Conservation (phyloP, 2,888 invertebrate species). For the Ectobius pallidus region DNA sequence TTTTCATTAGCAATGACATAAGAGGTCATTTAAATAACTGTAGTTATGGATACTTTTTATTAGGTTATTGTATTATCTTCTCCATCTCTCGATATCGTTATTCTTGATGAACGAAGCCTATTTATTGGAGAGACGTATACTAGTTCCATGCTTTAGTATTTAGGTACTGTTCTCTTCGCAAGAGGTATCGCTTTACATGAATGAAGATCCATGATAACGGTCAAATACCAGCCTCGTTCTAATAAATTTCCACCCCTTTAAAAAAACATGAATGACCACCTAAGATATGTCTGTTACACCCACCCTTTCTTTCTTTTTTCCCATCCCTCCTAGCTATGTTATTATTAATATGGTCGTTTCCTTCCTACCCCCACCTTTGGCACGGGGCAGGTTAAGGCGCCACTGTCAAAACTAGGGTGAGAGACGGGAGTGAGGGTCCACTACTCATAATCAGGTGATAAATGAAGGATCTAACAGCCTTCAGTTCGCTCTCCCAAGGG, state of each 20-base stretch:
- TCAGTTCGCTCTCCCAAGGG: slow-evolving; percentile 14
- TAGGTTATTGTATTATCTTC: too few relatives aligned
- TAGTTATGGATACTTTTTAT: too few relatives aligned
- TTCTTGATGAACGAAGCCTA: too few relatives aligned
- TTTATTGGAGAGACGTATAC: too few relatives aligned
- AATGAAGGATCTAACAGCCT: slow-evolving; percentile 16
- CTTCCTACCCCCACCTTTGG: slow-evolving; percentile 8
- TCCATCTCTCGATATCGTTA: too few relatives aligned
- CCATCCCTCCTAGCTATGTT: neutral
- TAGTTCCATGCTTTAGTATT: too few relatives aligned
- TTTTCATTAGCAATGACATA: too few relatives aligned
- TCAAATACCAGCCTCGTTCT: neutral
- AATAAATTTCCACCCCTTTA: slow-evolving; percentile 2
- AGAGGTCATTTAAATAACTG: too few relatives aligned
- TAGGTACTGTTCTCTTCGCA: too few relatives aligned
- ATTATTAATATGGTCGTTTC: slow-evolving; percentile 22
- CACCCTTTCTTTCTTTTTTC: too few relatives aligned
- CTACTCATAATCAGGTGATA: slow-evolving; percentile 28
- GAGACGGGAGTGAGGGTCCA: neutral
- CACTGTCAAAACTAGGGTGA: too few relatives aligned
- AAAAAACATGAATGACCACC: slow-evolving; percentile 1
- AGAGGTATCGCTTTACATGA: too few relatives aligned
- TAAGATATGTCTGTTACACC: neutral
- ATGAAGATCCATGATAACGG: neutral
- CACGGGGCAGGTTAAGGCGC: slow-evolving; percentile 24